A percentile compares a stretch with the other conserved stretches of the same genome.
Evolutionary conservation across 2,888 invertebrate species (phyloP).

Genomic region (Catocala sponsa): DNA sequence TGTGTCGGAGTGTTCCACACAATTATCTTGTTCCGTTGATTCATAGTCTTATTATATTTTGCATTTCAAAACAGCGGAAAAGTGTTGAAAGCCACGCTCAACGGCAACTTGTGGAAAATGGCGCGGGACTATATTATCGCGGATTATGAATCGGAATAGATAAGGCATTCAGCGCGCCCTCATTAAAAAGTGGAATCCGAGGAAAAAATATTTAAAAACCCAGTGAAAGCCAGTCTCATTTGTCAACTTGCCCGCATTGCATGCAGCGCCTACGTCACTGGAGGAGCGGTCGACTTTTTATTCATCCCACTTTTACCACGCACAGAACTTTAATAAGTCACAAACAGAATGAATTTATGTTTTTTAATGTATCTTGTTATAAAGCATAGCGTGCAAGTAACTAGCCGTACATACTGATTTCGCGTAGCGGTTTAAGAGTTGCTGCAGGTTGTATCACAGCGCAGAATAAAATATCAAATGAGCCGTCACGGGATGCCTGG

Average conservation of each 20-base stretch:
- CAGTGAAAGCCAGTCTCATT: constrained; percentile 74
- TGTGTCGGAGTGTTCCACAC: constrained; percentile 36
- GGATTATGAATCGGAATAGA: constrained; percentile 73
- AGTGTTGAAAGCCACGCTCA: constrained; percentile 52
- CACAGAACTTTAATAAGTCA: constrained; percentile 71
- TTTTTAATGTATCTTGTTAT: constrained; percentile 33
- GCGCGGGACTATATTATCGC: constrained; percentile 61
- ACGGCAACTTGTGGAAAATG: constrained; percentile 58
- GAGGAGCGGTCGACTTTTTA: constrained; percentile 72
- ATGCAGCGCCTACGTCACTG: constrained; percentile 68
- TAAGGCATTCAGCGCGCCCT: constrained; percentile 75
- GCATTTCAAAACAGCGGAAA: constrained; percentile 48
- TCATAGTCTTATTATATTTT: constrained; percentile 47
- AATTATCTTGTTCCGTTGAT: constrained; percentile 43
- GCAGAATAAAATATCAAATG: no score
- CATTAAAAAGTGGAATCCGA: constrained; percentile 69
- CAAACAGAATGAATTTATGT: constrained; percentile 66
- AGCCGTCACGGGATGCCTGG: no score
- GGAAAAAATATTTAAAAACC: constrained; percentile 61
- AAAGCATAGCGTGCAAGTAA: no score
- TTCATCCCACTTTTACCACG: constrained; percentile 65
- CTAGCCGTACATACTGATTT: no score
- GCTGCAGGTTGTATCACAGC: no score
- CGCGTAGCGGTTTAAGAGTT: no score
- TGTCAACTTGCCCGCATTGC: constrained; percentile 76